Evolutionary conservation across 2,113 vertebrate genomes (phyloP).

Genomic region (Cisticola juncidis): DNA sequence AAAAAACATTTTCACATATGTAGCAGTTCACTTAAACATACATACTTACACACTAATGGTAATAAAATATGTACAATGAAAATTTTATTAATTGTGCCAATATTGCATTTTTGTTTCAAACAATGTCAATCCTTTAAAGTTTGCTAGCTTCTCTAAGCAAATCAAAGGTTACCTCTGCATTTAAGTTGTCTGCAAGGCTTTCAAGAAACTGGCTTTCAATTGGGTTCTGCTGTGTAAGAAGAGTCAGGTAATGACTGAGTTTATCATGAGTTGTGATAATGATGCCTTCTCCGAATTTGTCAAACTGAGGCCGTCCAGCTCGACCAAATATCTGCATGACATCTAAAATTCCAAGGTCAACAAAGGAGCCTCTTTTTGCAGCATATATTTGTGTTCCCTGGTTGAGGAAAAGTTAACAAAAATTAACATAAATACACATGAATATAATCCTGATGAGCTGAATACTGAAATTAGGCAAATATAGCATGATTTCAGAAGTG

Average conservation of each 20-base stretch:
- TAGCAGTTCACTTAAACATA: not conserved
- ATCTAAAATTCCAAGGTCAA: slow-evolving; percentile 98
- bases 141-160: not conserved
- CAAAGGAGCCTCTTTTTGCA: slow-evolving; percentile 93
- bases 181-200: slow-evolving; percentile 94
- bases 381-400: slow-evolving; percentile 99
- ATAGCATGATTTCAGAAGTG: slow-evolving; percentile 73
- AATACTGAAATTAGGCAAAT: slow-evolving; percentile 80
- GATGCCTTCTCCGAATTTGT: slow-evolving; percentile 93
- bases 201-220: slow-evolving; percentile 97
- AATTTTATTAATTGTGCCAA: not conserved
- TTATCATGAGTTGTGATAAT: slow-evolving; percentile 98
- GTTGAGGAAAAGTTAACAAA: slow-evolving; percentile 80
- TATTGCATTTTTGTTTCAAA: not conserved
- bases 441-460: slow-evolving; percentile 75
- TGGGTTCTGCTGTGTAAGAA: slow-evolving; percentile 97
- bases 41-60: not conserved
- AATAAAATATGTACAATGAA: not conserved
- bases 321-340: slow-evolving; percentile 99
- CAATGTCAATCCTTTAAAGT: not conserved
- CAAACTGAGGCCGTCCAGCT: slow-evolving; percentile 95
- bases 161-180: slow-evolving; percentile 86
- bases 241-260: slow-evolving; percentile 94
- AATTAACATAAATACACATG: slow-evolving; percentile 82
- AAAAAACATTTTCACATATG: not conserved